Conservation (phyloP, 2,888 invertebrate species). For the Epinotia bilunana region DNA sequence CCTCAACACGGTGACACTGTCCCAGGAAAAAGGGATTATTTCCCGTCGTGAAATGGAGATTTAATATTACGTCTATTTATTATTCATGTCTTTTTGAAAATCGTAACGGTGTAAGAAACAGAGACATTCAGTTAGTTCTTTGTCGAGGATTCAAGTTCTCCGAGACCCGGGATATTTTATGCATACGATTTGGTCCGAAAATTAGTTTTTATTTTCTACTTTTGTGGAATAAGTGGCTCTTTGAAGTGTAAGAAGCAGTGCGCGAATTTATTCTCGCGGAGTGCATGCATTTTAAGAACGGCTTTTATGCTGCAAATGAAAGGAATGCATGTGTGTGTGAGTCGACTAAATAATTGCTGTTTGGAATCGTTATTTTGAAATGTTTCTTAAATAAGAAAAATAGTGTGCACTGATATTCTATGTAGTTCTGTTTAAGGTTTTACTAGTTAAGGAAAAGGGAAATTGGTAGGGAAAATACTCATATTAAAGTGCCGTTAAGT, state of each 20-base stretch:
- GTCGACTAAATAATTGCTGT: constrained; percentile 21
- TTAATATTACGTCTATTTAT: constrained; percentile 82
- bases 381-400: constrained; percentile 3
- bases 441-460: not conserved
- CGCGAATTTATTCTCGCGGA: constrained; percentile 39
- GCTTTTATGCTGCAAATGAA: constrained; percentile 43
- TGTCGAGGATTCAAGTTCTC: constrained; percentile 47
- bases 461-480: not conserved
- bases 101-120: constrained; percentile 73
- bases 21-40: constrained; percentile 80
- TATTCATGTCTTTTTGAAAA: constrained; percentile 76
- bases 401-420: not conserved
- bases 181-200: constrained; percentile 42
- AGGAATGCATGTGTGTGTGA: constrained; percentile 24
- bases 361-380: constrained; percentile 4
- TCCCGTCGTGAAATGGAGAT: constrained; percentile 70
- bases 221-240: constrained; percentile 30
- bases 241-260: constrained; percentile 42
- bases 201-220: constrained; percentile 42
- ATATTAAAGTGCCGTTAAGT: too few species aligned
- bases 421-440: not conserved
- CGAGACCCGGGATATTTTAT: constrained; percentile 35
- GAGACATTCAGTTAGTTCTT: constrained; percentile 76
- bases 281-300: constrained; percentile 40
- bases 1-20: constrained; percentile 75